A percentile compares a stretch with the other conserved stretches of the same genome.
Conservation (phyloP, 2,888 invertebrate species). For the Leucoptera coffeella region DNA sequence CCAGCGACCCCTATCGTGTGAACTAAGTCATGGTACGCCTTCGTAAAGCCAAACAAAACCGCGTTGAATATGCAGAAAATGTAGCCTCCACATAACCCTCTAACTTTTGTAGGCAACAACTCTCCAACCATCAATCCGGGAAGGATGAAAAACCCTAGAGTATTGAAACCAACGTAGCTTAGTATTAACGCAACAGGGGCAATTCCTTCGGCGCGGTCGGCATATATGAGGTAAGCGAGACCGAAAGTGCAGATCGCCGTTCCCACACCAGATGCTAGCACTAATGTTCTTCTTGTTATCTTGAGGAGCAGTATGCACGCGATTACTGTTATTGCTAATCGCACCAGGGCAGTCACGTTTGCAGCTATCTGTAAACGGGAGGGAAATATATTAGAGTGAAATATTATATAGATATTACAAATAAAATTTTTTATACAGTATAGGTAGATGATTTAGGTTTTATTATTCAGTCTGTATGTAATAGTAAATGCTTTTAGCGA, state of each 20-base stretch:
- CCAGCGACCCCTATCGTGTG: constrained; percentile 58
- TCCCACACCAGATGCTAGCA: constrained; percentile 61
- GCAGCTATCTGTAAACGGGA: constrained; percentile 43
- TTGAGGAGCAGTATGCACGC: constrained; percentile 60
- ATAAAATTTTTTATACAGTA: no score
- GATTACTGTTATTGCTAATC: constrained; percentile 58
- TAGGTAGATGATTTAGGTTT: no score
- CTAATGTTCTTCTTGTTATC: constrained; percentile 60
- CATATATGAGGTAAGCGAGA: constrained; percentile 31
- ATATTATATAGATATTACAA: no score
- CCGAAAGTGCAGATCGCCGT: constrained; percentile 59
- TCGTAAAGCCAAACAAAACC: constrained; percentile 61
- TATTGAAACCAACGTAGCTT: constrained; percentile 68
- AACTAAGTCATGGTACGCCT: constrained; percentile 62
- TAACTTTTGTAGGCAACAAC: constrained; percentile 64
- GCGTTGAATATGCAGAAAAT: constrained; percentile 68
- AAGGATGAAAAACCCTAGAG: constrained; percentile 65
- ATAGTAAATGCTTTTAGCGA: no score
- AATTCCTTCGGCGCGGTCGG: constrained; percentile 17
- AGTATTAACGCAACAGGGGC: constrained; percentile 39
- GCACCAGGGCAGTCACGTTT: constrained; percentile 61
- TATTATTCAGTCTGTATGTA: no score
- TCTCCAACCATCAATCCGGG: constrained; percentile 74
- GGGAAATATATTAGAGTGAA: neutral
- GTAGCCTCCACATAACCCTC: constrained; percentile 68